Conservation (phyloP, 1,140 invertebrate species). For the Rhopalosiphum padi region DNA sequence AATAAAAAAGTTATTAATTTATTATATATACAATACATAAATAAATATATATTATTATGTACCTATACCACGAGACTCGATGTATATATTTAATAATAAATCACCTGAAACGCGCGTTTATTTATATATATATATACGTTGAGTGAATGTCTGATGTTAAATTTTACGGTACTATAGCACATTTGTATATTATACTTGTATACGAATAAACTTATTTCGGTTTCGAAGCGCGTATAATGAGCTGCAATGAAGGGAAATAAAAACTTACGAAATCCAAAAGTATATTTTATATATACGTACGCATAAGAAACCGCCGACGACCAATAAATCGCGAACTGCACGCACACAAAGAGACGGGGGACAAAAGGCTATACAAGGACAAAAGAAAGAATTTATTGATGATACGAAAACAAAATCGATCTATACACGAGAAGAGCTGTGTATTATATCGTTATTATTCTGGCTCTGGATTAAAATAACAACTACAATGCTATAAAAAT, state of each 20-base stretch:
- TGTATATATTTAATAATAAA: neutral
- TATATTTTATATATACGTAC: neutral
- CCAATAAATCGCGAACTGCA: neutral
- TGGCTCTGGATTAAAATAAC: constrained; percentile 5
- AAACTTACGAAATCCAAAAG: neutral
- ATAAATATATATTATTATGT: no score
- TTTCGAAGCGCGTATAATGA: neutral
- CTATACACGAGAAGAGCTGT: neutral
- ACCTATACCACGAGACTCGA: no score
- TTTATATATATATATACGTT: neutral
- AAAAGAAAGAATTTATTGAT: neutral
- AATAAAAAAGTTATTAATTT: neutral
- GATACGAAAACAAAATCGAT: neutral
- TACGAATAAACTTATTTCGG: neutral
- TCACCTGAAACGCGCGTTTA: neutral
- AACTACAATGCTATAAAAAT: neutral
- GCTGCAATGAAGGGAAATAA: neutral
- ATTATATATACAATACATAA: neutral
- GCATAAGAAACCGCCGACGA: neutral
- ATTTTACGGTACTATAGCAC: neutral
- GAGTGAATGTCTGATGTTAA: neutral
- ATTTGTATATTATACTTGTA: neutral
- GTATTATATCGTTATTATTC: constrained; percentile 7
- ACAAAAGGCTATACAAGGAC: neutral
- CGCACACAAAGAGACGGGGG: neutral